Percentiles rank a stretch among this genome's conserved stretches.
These are phyloP conservation scores for Variabilichromis moorii DNA, from an alignment of 2,113 vertebrate genomes.

Conservation along the genomic window DNA sequence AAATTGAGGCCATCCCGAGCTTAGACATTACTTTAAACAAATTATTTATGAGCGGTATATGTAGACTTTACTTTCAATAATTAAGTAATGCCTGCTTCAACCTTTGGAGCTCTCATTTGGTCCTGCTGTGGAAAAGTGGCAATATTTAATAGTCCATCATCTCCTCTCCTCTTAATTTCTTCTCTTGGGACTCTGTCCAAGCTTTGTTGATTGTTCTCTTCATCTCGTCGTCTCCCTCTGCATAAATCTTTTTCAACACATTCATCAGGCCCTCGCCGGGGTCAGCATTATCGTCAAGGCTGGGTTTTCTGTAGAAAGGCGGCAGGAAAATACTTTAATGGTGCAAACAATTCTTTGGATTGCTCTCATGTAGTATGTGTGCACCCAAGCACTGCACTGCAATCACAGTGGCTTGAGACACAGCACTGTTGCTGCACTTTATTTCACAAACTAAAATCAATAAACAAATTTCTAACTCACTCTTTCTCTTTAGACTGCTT, in stretches of 20 bases:
- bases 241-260: conserved; percentile 94
- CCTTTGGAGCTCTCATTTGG: background rate
- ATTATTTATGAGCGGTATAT: background rate
- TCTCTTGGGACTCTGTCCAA: conserved; percentile 94
- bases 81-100: background rate
- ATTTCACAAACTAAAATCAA: background rate
- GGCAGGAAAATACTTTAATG: background rate
- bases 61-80: background rate
- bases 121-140: background rate
- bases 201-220: conserved; percentile 98
- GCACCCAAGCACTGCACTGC: background rate
- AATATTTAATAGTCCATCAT: conserved; percentile 76
- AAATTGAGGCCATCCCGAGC: background rate
- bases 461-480: conserved; percentile 69
- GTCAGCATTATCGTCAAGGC: conserved; percentile 75
- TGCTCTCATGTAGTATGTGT: background rate
- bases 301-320: conserved; percentile 75
- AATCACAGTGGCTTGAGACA: background rate
- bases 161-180: conserved; percentile 82
- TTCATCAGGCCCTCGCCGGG: conserved; percentile 92
- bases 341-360: background rate
- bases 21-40: background rate
- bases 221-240: conserved; percentile 95
- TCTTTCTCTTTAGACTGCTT: conserved; percentile 93
- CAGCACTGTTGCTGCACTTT: background rate